phyloP scores from a whole-genome alignment of 2,888 invertebrate species.

The Eilema griseolum region DNA sequence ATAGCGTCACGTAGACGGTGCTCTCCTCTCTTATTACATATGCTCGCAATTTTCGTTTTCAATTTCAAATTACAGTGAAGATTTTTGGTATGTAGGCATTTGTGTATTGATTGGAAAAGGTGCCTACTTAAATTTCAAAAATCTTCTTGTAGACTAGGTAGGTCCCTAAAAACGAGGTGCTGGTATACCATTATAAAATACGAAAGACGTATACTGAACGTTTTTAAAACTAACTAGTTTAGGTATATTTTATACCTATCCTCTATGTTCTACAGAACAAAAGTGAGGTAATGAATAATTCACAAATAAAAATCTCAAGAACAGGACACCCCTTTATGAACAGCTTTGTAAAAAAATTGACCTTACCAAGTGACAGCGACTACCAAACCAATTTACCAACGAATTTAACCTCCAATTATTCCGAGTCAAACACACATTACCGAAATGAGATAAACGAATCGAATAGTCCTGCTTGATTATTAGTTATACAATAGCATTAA shows the following conservation, averaged over 20 bases:
- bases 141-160: not conserved
- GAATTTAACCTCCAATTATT: constrained; percentile 57
- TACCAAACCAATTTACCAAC: constrained; percentile 60
- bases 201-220: not conserved
- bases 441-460: constrained; percentile 71
- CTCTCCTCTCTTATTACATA: constrained; percentile 68
- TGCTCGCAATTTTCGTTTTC: constrained; percentile 78
- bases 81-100: constrained; percentile 47
- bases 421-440: constrained; percentile 56
- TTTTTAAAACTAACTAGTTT: not conserved
- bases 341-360: constrained; percentile 36
- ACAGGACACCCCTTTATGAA: not conserved
- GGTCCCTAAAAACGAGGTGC: no score
- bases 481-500: constrained; percentile 73
- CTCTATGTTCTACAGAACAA: not conserved
- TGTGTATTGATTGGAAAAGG: constrained; percentile 17
- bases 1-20: constrained; percentile 83
- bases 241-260: no score
- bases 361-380: constrained; percentile 53
- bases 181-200: not conserved
- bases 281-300: not conserved
- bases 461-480: constrained; percentile 70
- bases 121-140: not conserved
- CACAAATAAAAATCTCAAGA: not conserved
- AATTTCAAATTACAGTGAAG: constrained; percentile 67